Percentiles rank a stretch among this genome's conserved stretches.
These are phyloP conservation scores for Perdita meconis DNA, from an alignment of 2,888 invertebrate genomes.

Conservation along the genomic window DNA sequence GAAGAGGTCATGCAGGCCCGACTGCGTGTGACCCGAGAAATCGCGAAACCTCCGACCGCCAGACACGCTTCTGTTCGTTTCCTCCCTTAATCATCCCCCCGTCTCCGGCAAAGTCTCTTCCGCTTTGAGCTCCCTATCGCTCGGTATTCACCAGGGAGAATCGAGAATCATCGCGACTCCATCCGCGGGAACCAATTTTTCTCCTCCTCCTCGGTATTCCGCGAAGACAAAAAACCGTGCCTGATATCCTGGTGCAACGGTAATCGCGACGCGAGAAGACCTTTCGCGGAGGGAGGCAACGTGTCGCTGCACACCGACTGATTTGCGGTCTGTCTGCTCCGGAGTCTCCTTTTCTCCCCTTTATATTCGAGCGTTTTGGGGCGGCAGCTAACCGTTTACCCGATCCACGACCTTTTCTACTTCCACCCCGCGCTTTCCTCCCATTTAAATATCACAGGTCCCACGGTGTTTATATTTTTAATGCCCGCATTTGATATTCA, in stretches of 20 bases:
- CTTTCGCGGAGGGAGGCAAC: slow-evolving; percentile 20
- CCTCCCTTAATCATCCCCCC: slow-evolving; percentile 64
- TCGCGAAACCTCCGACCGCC: neutral
- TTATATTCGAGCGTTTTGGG: neutral
- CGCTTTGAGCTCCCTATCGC: slow-evolving; percentile 10
- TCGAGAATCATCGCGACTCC: slow-evolving; percentile 46
- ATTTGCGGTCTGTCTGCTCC: slow-evolving; percentile 23
- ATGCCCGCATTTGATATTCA: neutral
- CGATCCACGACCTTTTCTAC: neutral
- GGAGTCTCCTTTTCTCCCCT: neutral
- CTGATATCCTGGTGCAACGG: slow-evolving; percentile 15
- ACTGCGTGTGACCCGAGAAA: neutral
- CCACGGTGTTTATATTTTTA: slow-evolving; percentile 2
- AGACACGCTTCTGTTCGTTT: slow-evolving; percentile 41
- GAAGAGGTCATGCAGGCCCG: too few species aligned
- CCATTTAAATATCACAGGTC: neutral
- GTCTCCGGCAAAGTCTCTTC: slow-evolving; percentile 49
- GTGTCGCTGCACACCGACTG: slow-evolving; percentile 49
- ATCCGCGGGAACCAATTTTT: slow-evolving; percentile 57
- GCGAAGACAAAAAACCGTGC: neutral
- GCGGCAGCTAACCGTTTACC: slow-evolving; percentile 17
- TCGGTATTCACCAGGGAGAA: slow-evolving; percentile 37
- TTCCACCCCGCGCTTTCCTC: neutral
- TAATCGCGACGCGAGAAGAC: slow-evolving; percentile 37
- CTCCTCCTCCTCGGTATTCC: neutral